These are phyloP conservation scores for Trichechus manatus DNA, from an alignment of 2,113 vertebrate species.

Conservation along the genomic window DNA sequence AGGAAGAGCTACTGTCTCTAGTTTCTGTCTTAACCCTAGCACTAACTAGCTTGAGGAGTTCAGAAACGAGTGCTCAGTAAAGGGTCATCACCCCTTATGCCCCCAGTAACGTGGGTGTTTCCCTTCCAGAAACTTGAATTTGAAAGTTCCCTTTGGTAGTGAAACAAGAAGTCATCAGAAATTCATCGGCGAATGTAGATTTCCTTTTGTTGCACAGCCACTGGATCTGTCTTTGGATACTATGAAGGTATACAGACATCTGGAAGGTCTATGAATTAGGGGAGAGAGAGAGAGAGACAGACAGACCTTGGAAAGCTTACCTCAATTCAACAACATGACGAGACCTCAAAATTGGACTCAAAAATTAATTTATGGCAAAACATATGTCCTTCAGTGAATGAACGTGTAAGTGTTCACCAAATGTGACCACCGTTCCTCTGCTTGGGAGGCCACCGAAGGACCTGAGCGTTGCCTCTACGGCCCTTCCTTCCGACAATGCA, in stretches of 20 bases:
- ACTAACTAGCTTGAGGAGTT: not conserved
- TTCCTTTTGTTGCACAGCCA: not conserved
- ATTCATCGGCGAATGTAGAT: not conserved
- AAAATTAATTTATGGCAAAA: conserved; percentile 30
- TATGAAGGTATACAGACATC: not conserved
- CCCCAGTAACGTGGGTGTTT: not conserved
- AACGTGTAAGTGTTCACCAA: conserved; percentile 51
- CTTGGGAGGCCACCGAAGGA: conserved; percentile 47
- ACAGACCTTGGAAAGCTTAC: not conserved
- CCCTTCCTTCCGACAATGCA: conserved; percentile 70
- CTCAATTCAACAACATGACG: conserved; percentile 1
- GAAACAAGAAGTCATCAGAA: conserved; percentile 38
- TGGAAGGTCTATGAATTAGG: not conserved
- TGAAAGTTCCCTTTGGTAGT: not conserved
- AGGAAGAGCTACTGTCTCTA: not conserved
- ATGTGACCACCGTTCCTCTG: conserved; percentile 19
- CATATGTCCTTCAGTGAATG: not conserved
- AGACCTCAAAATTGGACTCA: conserved; percentile 8
- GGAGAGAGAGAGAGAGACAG: not conserved
- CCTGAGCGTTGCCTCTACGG: not conserved
- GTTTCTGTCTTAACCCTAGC: not conserved
- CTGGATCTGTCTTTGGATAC: not conserved
- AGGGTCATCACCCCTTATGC: not conserved
- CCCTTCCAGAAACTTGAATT: not conserved
- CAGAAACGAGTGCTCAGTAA: not conserved